A percentile compares a stretch with the other conserved stretches of the same genome.
Evolutionary conservation across 2,113 vertebrate species (phyloP).

Genomic region (Cebidichthys violaceus): DNA sequence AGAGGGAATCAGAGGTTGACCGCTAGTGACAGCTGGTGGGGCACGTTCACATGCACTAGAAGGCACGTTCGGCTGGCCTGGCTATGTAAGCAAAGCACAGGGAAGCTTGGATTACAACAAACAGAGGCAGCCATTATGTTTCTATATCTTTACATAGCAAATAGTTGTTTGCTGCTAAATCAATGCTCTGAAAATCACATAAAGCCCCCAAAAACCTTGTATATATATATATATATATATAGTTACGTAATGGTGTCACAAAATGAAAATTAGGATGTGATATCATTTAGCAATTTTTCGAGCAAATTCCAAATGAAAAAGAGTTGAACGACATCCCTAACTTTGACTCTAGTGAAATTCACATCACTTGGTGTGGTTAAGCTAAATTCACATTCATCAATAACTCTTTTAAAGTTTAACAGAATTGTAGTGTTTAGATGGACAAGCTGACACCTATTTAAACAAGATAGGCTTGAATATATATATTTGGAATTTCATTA

Average conservation of each 20-base stretch:
- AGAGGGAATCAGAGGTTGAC: too few species aligned
- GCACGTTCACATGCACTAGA: too few species aligned
- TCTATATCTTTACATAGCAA: too few species aligned
- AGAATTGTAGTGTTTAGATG: neutral
- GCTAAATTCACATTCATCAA: neutral
- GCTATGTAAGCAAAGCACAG: neutral
- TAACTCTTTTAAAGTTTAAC: neutral
- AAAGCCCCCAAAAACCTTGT: neutral
- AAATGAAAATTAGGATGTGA: neutral
- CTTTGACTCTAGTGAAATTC: neutral
- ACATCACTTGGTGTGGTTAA: neutral
- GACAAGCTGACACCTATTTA: neutral
- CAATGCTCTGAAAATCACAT: too few species aligned
- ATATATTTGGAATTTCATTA: neutral
- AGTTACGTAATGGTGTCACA: neutral
- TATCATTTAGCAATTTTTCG: neutral
- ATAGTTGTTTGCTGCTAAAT: too few species aligned
- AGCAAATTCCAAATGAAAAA: neutral
- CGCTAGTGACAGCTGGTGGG: too few species aligned
- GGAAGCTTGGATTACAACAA: too few species aligned
- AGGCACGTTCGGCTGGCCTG: too few species aligned
- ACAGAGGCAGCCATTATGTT: too few species aligned
- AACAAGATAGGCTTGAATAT: neutral
- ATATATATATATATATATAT: neutral
- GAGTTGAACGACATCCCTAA: neutral